Evolutionary conservation across 2,888 invertebrate species (phyloP).

Genomic region (Hetaerina titia): DNA sequence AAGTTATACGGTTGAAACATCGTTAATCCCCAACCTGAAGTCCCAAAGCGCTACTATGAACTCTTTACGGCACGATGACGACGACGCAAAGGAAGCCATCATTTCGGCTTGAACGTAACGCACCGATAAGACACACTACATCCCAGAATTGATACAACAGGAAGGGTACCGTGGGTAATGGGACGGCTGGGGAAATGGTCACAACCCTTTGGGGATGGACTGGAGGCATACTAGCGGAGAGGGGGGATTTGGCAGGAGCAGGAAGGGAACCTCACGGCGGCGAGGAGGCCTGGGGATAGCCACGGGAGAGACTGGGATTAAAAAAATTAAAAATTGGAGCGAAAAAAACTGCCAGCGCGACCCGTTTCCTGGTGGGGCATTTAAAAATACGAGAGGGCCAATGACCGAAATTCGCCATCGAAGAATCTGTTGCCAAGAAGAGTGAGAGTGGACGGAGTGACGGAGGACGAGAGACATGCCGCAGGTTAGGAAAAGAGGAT

Average conservation of each 20-base stretch:
- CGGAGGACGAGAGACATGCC: background rate
- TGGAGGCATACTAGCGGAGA: background rate
- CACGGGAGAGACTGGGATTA: background rate
- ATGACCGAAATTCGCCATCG: conserved; percentile 32
- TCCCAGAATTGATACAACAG: background rate
- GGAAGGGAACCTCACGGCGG: background rate
- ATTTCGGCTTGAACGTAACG: background rate
- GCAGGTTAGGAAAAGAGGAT: background rate
- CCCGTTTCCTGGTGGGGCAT: conserved; percentile 15
- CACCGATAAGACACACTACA: background rate
- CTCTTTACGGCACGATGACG: background rate
- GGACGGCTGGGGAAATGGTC: background rate
- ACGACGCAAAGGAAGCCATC: background rate
- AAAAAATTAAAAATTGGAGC: background rate
- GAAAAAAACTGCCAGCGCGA: conserved; percentile 13
- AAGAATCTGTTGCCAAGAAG: conserved; percentile 21
- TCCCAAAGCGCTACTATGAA: background rate
- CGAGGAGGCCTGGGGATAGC: background rate
- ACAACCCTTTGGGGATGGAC: background rate
- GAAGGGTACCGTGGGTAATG: background rate
- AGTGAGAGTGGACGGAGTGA: background rate
- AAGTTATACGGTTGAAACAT: background rate
- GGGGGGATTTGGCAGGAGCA: background rate
- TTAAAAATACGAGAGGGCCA: conserved; percentile 45
- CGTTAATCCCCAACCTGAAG: background rate